Evolutionary conservation across 2,888 invertebrate genomes (phyloP).

Genomic region (Troides helena): DNA sequence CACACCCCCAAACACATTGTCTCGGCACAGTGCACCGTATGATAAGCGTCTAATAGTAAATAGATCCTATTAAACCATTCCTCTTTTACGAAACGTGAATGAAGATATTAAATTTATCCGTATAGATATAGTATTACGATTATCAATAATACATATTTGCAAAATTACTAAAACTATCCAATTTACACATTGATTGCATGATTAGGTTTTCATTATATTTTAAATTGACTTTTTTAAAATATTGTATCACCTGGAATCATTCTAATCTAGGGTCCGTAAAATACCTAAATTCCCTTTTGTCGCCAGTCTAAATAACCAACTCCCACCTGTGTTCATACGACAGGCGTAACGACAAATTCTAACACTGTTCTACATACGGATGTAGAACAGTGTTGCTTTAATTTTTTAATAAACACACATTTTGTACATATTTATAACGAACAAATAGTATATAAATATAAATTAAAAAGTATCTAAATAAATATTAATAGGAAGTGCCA

Average conservation of each 20-base stretch:
- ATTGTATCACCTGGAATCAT: neutral
- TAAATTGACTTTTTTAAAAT: neutral
- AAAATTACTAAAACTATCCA: neutral
- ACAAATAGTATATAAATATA: slow-evolving; percentile 4
- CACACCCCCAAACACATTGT: neutral
- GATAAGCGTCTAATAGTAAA: neutral
- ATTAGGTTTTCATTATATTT: neutral
- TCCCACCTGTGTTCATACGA: neutral
- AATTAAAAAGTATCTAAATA: slow-evolving; percentile 1
- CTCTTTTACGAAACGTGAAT: neutral
- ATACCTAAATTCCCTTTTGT: neutral
- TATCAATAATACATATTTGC: neutral
- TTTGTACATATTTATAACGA: slow-evolving; percentile 19
- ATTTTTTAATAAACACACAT: slow-evolving; percentile 25
- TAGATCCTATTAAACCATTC: neutral
- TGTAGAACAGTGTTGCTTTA: slow-evolving; percentile 18
- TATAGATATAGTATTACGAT: neutral
- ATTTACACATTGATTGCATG: neutral
- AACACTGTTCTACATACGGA: neutral
- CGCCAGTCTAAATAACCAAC: neutral
- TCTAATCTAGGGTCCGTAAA: neutral
- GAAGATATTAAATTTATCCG: neutral
- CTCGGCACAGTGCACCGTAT: neutral
- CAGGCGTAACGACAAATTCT: neutral
- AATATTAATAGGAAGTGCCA: slow-evolving; percentile 16